A percentile compares a stretch with the other conserved stretches of the same genome.
Evolutionary conservation across 2,888 invertebrate species (phyloP).

Genomic region (Electrophaes corylata): DNA sequence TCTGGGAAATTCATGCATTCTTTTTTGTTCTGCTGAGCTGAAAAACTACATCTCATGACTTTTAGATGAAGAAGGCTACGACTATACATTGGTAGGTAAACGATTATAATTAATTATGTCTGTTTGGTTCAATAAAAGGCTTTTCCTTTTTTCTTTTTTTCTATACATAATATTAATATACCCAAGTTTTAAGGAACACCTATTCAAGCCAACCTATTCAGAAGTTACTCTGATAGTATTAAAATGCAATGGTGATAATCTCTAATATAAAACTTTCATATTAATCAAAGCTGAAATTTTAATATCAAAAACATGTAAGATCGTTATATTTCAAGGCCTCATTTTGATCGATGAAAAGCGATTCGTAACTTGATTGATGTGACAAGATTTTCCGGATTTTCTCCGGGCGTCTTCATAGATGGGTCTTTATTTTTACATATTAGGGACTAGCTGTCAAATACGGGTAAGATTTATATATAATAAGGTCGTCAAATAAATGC

Average conservation of each 20-base stretch:
- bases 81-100: too few species aligned
- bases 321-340: constrained; percentile 40
- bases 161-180: too few species aligned
- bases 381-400: constrained; percentile 49
- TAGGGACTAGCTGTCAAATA: background rate
- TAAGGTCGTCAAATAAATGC: background rate
- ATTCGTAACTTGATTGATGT: constrained; percentile 65
- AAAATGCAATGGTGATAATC: background rate
- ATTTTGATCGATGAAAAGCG: constrained; percentile 62
- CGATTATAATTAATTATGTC: too few species aligned
- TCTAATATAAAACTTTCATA: constrained; percentile 4
- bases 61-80: too few species aligned
- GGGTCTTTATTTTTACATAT: constrained; percentile 6
- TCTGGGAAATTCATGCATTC: too few species aligned
- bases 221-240: too few species aligned
- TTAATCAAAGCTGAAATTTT: constrained; percentile 15
- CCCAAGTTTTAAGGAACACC: too few species aligned
- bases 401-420: constrained; percentile 8
- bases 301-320: constrained; percentile 27
- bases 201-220: too few species aligned
- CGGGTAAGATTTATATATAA: background rate
- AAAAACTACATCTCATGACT: too few species aligned
- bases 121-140: too few species aligned
- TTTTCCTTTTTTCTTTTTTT: too few species aligned
- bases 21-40: too few species aligned